These are phyloP conservation scores for Ophioninae sp. DNA, from an alignment of 2,888 invertebrate species.

Conservation along the genomic window DNA sequence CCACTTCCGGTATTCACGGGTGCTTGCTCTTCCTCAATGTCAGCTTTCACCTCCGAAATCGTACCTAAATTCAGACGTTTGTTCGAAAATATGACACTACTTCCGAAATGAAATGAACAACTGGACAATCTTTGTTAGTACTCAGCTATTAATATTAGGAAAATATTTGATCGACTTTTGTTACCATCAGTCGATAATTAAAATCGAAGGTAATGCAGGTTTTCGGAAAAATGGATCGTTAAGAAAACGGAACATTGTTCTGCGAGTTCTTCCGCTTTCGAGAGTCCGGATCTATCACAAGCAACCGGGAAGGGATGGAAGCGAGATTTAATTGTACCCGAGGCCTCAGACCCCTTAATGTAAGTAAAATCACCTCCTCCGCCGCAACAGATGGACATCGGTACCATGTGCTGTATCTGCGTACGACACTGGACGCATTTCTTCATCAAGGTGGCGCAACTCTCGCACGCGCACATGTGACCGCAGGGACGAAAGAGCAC, in stretches of 20 bases:
- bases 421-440: conserved; percentile 98
- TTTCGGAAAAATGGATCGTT: neutral
- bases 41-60: conserved; percentile 82
- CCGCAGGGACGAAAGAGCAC: conserved; percentile 97
- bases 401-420: conserved; percentile 89
- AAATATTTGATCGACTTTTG: neutral
- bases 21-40: conserved; percentile 80
- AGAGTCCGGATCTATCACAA: conserved; percentile 19
- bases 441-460: conserved; percentile 97
- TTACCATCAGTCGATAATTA: neutral
- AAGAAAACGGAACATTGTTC: neutral
- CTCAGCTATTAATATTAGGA: neutral
- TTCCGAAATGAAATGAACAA: neutral
- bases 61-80: conserved; percentile 77
- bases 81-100: neutral
- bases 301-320: conserved; percentile 31
- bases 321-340: conserved; percentile 67
- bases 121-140: too few species aligned
- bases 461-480: conserved; percentile 96
- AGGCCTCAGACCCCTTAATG: conserved; percentile 72
- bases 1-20: conserved; percentile 71
- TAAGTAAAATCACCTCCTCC: conserved; percentile 76
- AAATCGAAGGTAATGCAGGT: neutral
- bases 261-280: conserved; percentile 2
- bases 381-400: conserved; percentile 83